phyloP scores from a whole-genome alignment of 2,888 invertebrate genomes.

The Aleiodes leptofemur region DNA sequence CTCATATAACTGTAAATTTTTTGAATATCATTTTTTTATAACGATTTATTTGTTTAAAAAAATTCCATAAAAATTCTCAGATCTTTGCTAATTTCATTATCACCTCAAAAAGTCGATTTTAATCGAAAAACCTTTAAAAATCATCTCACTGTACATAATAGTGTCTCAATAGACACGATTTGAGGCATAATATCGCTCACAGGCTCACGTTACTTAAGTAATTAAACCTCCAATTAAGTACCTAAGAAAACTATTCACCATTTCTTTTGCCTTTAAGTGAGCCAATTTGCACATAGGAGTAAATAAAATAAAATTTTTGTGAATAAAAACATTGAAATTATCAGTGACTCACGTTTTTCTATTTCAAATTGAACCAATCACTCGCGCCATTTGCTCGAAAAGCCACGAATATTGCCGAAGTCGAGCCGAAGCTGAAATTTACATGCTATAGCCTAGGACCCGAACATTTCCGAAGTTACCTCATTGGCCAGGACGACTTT shows the following conservation, averaged over 20 bases:
- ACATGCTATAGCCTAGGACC: too few relatives aligned
- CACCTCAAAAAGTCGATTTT: too few relatives aligned
- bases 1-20: too few relatives aligned
- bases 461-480: too few relatives aligned
- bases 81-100: too few relatives aligned
- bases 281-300: conserved; percentile 37
- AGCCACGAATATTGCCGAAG: too few relatives aligned
- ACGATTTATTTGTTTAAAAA: too few relatives aligned
- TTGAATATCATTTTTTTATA: too few relatives aligned
- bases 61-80: too few relatives aligned
- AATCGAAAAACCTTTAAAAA: too few relatives aligned
- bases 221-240: not conserved
- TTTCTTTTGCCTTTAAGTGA: conserved; percentile 40
- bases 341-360: not conserved
- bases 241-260: not conserved
- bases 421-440: too few relatives aligned
- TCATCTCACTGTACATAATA: not conserved
- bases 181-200: conserved; percentile 15
- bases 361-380: not conserved
- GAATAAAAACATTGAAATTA: conserved; percentile 42
- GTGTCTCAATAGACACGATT: not conserved
- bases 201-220: conserved; percentile 19
- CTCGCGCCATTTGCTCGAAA: not conserved
- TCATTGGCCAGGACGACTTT: too few relatives aligned
- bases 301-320: conserved; percentile 38